Evolutionary conservation across 1,140 invertebrate genomes (phyloP).

Genomic region (Drosophila mayri): DNA sequence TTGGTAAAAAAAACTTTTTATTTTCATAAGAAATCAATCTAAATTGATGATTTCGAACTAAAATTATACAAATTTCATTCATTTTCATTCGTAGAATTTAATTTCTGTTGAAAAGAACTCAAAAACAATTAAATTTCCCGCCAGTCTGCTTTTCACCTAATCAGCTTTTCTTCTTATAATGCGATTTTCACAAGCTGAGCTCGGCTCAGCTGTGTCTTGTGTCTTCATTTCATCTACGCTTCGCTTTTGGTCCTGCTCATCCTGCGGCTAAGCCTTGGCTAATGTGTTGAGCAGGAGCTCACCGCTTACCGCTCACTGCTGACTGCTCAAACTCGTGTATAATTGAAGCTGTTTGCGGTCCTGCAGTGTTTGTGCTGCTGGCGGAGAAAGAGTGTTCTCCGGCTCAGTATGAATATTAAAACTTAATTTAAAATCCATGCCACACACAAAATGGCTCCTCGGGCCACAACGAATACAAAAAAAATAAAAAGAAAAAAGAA

Average conservation of each 20-base stretch:
- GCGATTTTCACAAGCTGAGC: conserved; percentile 29
- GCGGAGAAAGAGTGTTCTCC: neutral
- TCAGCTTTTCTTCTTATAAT: conserved; percentile 48
- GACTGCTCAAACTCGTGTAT: conserved; percentile 44
- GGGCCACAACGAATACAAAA: conserved; percentile 8
- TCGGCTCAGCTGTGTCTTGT: conserved; percentile 18
- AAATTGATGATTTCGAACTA: neutral
- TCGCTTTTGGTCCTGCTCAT: conserved; percentile 16
- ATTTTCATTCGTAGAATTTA: neutral
- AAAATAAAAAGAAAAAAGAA: conserved; percentile 12
- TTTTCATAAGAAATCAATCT: neutral
- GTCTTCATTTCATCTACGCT: conserved; percentile 22
- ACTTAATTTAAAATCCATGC: conserved; percentile 64
- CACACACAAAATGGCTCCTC: conserved; percentile 36
- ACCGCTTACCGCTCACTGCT: conserved; percentile 11
- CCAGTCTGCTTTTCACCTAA: conserved; percentile 26
- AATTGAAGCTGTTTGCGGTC: conserved; percentile 50
- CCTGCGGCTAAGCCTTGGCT: conserved; percentile 32
- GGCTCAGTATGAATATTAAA: conserved; percentile 59
- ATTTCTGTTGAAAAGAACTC: conserved; percentile 3
- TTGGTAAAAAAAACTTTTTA: neutral
- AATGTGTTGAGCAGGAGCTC: conserved; percentile 34
- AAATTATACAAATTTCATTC: neutral
- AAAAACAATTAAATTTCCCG: conserved; percentile 16
- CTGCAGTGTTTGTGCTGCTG: conserved; percentile 31